Evolutionary conservation across 2,888 invertebrate species (phyloP).

Genomic region (Mamestra brassicae): DNA sequence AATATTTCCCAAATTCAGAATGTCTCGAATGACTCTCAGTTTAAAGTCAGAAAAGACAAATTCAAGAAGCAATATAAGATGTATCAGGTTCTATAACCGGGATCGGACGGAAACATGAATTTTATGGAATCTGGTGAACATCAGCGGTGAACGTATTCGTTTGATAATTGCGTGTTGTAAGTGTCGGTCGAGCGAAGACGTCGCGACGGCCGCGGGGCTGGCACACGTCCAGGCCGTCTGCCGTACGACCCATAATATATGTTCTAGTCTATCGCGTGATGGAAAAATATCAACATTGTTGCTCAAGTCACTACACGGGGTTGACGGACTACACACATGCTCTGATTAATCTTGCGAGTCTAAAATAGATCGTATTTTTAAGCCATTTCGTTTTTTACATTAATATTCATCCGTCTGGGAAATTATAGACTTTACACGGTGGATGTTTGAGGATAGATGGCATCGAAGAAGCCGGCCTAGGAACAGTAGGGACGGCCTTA

Average conservation of each 20-base stretch:
- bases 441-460: neutral
- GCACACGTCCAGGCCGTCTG: conserved; percentile 62
- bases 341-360: conserved; percentile 13
- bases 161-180: conserved; percentile 68
- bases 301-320: conserved; percentile 49
- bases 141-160: conserved; percentile 57
- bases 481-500: neutral
- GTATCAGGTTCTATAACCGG: conserved; percentile 32
- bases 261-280: conserved; percentile 51
- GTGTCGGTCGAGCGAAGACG: conserved; percentile 58
- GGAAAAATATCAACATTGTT: conserved; percentile 64
- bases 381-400: conserved; percentile 6
- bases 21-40: conserved; percentile 5
- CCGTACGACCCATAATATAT: conserved; percentile 39
- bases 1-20: neutral
- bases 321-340: conserved; percentile 51
- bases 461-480: neutral
- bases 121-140: conserved; percentile 63
- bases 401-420: neutral
- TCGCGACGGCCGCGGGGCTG: conserved; percentile 55
- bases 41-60: conserved; percentile 17
- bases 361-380: conserved; percentile 17
- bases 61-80: conserved; percentile 36
- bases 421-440: neutral
- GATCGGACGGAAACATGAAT: conserved; percentile 58